Conservation (phyloP, 2,113 vertebrate species). For the Gallinago undulata region DNA sequence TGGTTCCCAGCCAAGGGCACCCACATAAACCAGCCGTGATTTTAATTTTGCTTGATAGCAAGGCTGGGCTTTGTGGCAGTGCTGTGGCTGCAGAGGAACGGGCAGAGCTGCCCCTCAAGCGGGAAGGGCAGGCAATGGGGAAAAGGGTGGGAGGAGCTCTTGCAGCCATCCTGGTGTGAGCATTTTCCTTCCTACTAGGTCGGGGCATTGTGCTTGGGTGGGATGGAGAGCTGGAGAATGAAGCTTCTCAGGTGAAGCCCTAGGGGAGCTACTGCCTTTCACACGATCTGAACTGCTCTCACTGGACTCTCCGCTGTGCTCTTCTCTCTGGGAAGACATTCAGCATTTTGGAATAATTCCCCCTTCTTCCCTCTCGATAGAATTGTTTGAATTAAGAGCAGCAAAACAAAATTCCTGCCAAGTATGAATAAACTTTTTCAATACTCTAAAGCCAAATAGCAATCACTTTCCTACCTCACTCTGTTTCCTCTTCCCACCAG, state of each 20-base stretch:
- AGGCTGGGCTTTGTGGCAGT: neutral
- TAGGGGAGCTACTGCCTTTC: neutral
- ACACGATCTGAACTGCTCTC: neutral
- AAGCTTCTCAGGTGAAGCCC: neutral
- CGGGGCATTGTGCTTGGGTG: neutral
- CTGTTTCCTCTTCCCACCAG: neutral
- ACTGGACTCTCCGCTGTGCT: neutral
- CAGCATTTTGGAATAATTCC: neutral
- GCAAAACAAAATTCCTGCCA: neutral
- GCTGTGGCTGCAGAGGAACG: neutral
- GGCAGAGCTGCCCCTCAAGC: neutral
- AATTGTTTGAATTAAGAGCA: neutral
- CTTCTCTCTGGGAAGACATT: neutral
- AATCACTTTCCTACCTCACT: neutral
- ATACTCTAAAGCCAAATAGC: neutral
- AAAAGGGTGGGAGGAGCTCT: neutral
- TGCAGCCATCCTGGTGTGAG: neutral
- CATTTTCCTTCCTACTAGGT: neutral
- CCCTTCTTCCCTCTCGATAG: neutral
- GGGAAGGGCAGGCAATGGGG: neutral
- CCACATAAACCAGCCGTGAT: accelerated
- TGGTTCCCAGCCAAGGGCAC: neutral
- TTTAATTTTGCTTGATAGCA: neutral
- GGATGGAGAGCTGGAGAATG: neutral
- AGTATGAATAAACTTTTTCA: neutral